Conservation (phyloP, 1,140 invertebrate species). For the Temnothorax curvispinosus region DNA sequence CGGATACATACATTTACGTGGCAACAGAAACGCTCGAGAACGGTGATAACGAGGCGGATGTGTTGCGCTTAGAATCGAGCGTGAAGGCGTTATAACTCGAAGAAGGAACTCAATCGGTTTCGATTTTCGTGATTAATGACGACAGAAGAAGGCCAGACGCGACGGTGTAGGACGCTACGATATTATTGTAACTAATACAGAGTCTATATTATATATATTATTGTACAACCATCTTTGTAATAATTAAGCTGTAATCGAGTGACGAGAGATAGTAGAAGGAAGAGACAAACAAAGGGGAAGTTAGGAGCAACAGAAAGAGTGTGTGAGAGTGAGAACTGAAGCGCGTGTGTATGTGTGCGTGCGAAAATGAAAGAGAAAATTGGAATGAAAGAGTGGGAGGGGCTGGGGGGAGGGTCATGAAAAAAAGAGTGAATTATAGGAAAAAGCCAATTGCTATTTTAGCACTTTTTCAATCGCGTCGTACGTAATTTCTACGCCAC, state of each 20-base stretch:
- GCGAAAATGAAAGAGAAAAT: not conserved
- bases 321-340: constrained; percentile 23
- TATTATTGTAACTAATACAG: constrained; percentile 84
- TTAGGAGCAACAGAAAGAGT: constrained; percentile 39
- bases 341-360: not conserved
- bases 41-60: constrained; percentile 47
- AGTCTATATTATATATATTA: constrained; percentile 84
- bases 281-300: constrained; percentile 57
- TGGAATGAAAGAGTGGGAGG: not conserved
- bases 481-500: constrained; percentile 69
- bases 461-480: constrained; percentile 76
- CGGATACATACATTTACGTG: constrained; percentile 41
- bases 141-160: constrained; percentile 37
- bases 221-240: constrained; percentile 82
- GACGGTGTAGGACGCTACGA: constrained; percentile 65
- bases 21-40: constrained; percentile 61
- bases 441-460: constrained; percentile 79
- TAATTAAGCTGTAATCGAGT: constrained; percentile 76
- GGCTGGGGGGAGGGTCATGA: not conserved
- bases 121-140: constrained; percentile 50
- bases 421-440: constrained; percentile 59
- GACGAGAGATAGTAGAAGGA: constrained; percentile 55
- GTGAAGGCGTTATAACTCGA: constrained; percentile 53
- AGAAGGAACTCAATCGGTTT: constrained; percentile 46
- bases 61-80: constrained; percentile 70